phyloP scores from a whole-genome alignment of 2,113 vertebrate species.

The Rafetus swinhoei region DNA sequence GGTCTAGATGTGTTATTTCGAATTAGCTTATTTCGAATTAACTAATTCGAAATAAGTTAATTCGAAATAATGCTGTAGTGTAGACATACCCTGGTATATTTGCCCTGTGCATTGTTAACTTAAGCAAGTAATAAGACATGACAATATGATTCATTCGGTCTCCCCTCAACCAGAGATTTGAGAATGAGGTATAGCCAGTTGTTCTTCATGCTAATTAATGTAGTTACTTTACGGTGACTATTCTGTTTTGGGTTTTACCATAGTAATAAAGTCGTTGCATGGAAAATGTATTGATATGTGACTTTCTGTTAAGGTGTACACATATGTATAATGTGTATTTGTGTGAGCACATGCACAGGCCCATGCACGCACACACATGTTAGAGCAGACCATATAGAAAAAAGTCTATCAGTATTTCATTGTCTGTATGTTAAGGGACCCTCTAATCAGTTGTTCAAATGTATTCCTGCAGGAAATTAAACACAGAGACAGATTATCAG shows the following conservation, averaged over 20 bases:
- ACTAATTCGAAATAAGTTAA: too few relatives aligned
- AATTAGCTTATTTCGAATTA: too few relatives aligned
- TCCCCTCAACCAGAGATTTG: not conserved
- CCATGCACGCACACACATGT: not conserved
- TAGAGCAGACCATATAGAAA: not conserved
- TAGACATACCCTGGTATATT: too few relatives aligned
- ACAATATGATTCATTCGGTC: constrained; percentile 32
- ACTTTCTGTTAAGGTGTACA: not conserved
- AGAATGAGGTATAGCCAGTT: constrained; percentile 9
- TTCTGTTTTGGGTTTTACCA: not conserved
- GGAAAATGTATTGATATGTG: not conserved
- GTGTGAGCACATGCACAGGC: too few relatives aligned
- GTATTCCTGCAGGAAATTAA: not conserved
- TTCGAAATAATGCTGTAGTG: too few relatives aligned
- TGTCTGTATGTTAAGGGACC: not conserved
- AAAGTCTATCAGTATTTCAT: not conserved
- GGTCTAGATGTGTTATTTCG: too few relatives aligned
- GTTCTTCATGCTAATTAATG: constrained; percentile 5
- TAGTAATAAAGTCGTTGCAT: not conserved
- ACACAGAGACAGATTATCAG: not conserved
- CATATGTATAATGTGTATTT: rapidly evolving
- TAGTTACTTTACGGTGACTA: constrained; percentile 19
- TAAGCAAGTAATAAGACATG: constrained; percentile 39
- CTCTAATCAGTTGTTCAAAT: not conserved
- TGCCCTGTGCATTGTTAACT: constrained; percentile 38